These are phyloP conservation scores for Nebria salina DNA, from an alignment of 2,888 invertebrate species.

Conservation along the genomic window DNA sequence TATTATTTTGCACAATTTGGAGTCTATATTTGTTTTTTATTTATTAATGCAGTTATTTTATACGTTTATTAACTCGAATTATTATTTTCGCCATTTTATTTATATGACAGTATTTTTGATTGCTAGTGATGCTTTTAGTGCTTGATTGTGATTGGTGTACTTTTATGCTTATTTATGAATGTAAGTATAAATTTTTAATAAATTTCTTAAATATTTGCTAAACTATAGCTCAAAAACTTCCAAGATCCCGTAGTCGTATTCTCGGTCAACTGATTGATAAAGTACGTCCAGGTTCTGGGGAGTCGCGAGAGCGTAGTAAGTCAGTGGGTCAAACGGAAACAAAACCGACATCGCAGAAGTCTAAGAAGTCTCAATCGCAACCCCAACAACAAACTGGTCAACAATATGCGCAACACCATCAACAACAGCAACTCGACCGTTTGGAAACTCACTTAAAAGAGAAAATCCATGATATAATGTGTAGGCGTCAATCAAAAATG, in stretches of 20 bases:
- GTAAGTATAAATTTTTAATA: too few relatives aligned
- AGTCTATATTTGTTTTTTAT: too few relatives aligned
- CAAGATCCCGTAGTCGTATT: constrained; percentile 62
- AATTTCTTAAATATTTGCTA: not conserved
- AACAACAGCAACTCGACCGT: constrained; percentile 58
- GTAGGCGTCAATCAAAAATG: constrained; percentile 55
- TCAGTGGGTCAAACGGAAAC: constrained; percentile 56
- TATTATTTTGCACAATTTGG: too few relatives aligned
- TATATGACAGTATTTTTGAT: too few relatives aligned
- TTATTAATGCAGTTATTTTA: too few relatives aligned
- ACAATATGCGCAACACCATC: constrained; percentile 48
- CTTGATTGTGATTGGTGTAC: too few relatives aligned
- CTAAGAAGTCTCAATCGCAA: constrained; percentile 33
- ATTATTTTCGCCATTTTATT: too few relatives aligned
- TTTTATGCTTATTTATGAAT: too few relatives aligned
- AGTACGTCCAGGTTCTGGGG: constrained; percentile 59
- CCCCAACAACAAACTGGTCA: constrained; percentile 20
- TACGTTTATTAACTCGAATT: too few relatives aligned
- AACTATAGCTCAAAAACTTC: constrained; percentile 55
- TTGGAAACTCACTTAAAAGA: constrained; percentile 63
- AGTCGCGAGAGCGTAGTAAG: constrained; percentile 60
- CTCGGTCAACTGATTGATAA: constrained; percentile 69
- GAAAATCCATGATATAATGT: constrained; percentile 62
- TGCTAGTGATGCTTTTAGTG: too few relatives aligned
- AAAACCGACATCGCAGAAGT: constrained; percentile 51